Evolutionary conservation across 2,888 invertebrate species (phyloP).

Genomic region (Patella ulyssiponensis): DNA sequence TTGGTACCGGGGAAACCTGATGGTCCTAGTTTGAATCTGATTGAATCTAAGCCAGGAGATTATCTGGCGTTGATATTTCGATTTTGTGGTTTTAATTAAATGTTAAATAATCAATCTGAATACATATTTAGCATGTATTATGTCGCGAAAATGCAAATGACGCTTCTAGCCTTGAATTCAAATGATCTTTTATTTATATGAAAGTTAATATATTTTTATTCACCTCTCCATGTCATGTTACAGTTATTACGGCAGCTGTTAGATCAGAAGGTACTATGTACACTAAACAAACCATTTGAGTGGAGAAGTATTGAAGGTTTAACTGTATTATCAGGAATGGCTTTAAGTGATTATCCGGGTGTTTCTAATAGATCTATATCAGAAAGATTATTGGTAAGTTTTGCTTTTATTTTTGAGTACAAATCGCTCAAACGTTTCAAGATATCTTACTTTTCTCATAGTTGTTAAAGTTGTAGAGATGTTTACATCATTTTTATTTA

Average conservation of each 20-base stretch:
- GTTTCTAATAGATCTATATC: slow-evolving; percentile 55
- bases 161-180: not conserved
- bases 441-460: not conserved
- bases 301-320: slow-evolving; percentile 70
- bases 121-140: too few relatives aligned
- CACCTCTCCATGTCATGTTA: slow-evolving; percentile 15
- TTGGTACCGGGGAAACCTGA: not conserved
- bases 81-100: too few relatives aligned
- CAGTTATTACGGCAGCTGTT: slow-evolving; percentile 68
- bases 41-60: not conserved
- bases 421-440: not conserved
- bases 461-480: not conserved
- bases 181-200: too few relatives aligned
- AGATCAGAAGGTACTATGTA: slow-evolving; percentile 68
- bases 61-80: not conserved
- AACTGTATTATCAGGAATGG: slow-evolving; percentile 66
- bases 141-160: not conserved
- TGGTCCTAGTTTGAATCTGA: not conserved
- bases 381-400: slow-evolving; percentile 65
- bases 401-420: not conserved
- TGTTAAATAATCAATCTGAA: too few relatives aligned
- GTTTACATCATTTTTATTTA: not conserved
- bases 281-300: slow-evolving; percentile 70
- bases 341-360: slow-evolving; percentile 63
- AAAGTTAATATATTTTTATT: too few relatives aligned